Conservation (phyloP, 2,888 invertebrate genomes). For the Protophormia terraenovae region DNA sequence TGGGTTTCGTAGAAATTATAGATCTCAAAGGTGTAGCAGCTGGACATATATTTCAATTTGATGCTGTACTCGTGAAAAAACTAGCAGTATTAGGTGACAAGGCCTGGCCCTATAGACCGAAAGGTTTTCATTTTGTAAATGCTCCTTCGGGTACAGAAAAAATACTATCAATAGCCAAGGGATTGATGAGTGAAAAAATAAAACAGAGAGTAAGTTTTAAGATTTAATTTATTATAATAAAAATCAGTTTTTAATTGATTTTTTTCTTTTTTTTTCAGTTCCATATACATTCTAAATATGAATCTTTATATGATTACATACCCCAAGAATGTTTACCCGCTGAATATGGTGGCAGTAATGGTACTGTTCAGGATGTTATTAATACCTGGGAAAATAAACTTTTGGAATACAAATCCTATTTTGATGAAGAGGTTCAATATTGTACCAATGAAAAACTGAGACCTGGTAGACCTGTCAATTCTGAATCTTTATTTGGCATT, state of each 20-base stretch:
- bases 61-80: constrained; percentile 85
- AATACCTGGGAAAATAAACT: constrained; percentile 79
- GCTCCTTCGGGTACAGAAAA: constrained; percentile 84
- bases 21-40: constrained; percentile 84
- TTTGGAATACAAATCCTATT: constrained; percentile 76
- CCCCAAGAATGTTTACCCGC: constrained; percentile 85
- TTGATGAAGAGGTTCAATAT: constrained; percentile 77
- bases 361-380: constrained; percentile 81
- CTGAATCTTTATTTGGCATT: constrained; percentile 78
- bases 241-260: not conserved
- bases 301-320: constrained; percentile 84
- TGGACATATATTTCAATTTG: constrained; percentile 84
- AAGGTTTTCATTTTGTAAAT: constrained; percentile 85
- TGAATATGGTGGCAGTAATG: constrained; percentile 87
- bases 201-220: constrained; percentile 83
- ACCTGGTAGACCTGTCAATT: constrained; percentile 75
- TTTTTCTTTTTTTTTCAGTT: constrained; percentile 71
- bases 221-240: not conserved
- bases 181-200: constrained; percentile 85
- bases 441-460: constrained; percentile 79
- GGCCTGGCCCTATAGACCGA: constrained; percentile 84
- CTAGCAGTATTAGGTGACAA: constrained; percentile 83
- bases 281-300: constrained; percentile 82
- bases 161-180: constrained; percentile 83
- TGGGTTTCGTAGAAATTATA: constrained; percentile 83